Evolutionary conservation across 53 echinoderm and acorn worm genomes (phyloP).

Genomic region (Echinarachnius parma): DNA sequence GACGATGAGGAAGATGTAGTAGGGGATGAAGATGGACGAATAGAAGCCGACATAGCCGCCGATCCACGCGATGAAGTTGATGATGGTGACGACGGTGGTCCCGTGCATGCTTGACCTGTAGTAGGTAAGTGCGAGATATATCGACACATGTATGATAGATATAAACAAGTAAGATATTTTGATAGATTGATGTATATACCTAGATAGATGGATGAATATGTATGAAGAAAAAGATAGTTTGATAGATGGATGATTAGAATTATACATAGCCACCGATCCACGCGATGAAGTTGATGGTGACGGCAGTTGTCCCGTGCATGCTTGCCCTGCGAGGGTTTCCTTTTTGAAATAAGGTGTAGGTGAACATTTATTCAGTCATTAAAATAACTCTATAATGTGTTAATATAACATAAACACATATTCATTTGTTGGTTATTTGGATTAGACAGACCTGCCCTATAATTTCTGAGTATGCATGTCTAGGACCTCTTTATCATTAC

Average conservation of each 20-base stretch:
- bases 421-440: too few species aligned
- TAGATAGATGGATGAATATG: too few species aligned
- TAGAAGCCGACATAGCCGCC: conserved; percentile 25
- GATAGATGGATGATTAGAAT: conserved; percentile 3
- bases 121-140: not conserved
- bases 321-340: conserved; percentile 24
- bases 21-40: conserved; percentile 4
- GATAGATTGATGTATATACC: too few species aligned
- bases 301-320: conserved; percentile 23
- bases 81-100: conserved; percentile 12
- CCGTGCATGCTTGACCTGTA: conserved; percentile 30
- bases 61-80: conserved; percentile 14
- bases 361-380: too few species aligned
- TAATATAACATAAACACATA: too few species aligned
- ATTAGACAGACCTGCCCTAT: too few species aligned
- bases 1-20: conserved; percentile 21
- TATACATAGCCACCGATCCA: conserved; percentile 21
- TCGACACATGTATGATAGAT: not conserved
- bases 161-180: too few species aligned
- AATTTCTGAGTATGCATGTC: too few species aligned
- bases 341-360: too few species aligned
- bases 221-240: too few species aligned
- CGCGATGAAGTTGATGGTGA: conserved; percentile 1
- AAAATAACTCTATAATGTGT: too few species aligned
- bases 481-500: too few species aligned